phyloP scores from a whole-genome alignment of 2,113 vertebrate species.

The Sorex araneus region DNA sequence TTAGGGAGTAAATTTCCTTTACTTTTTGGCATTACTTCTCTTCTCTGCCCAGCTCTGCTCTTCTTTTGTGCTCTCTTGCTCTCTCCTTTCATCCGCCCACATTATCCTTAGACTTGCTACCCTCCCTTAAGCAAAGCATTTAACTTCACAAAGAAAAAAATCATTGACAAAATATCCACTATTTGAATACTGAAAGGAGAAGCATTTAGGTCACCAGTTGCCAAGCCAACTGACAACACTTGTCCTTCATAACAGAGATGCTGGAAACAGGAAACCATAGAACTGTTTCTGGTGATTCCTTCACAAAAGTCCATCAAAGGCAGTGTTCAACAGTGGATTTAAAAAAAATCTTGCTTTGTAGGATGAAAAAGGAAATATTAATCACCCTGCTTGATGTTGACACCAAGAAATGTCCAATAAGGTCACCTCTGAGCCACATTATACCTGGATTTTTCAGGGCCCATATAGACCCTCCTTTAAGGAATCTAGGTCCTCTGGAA shows the following conservation, averaged over 20 bases:
- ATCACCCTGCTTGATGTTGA: background rate
- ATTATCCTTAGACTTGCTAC: too few relatives aligned
- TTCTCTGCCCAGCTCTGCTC: too few relatives aligned
- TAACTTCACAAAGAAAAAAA: too few relatives aligned
- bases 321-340: slow-evolving; percentile 7
- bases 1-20: too few relatives aligned
- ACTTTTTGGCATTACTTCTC: too few relatives aligned
- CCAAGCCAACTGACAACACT: slow-evolving; percentile 43
- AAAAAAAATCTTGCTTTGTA: background rate
- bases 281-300: background rate
- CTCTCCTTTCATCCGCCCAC: too few relatives aligned
- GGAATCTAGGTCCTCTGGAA: background rate
- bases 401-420: background rate
- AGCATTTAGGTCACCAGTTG: slow-evolving; percentile 9
- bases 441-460: background rate
- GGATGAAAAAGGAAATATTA: background rate
- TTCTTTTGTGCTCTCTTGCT: too few relatives aligned
- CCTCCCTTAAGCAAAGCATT: too few relatives aligned
- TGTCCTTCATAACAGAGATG: slow-evolving; percentile 24
- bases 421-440: background rate
- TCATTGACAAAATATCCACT: slow-evolving; percentile 8
- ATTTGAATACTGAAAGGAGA: background rate
- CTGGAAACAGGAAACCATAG: slow-evolving; percentile 7
- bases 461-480: background rate
- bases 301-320: background rate